These are phyloP conservation scores for Alcedo quadribrachys DNA, from an alignment of 2,797 vertebrate species.

Conservation along the genomic window DNA sequence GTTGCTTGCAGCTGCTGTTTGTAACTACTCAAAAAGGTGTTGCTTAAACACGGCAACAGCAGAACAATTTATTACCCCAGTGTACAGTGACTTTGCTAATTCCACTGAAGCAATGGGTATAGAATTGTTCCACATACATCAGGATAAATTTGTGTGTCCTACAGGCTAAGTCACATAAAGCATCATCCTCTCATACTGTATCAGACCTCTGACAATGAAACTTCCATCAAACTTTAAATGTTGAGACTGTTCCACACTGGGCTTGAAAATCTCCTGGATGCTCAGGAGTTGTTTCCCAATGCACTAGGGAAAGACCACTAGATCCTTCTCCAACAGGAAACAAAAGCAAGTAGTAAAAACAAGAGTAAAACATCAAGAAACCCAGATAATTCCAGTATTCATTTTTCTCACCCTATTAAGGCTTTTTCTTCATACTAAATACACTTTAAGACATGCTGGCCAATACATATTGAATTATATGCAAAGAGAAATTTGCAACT, in stretches of 20 bases:
- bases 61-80: neutral
- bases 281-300: neutral
- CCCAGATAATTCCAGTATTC: neutral
- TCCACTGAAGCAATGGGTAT: neutral
- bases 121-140: neutral
- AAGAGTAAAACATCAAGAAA: neutral
- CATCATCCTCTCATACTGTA: rapidly evolving
- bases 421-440: neutral
- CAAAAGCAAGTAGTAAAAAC: neutral
- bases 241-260: neutral
- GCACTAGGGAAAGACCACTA: neutral
- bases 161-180: neutral
- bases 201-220: neutral
- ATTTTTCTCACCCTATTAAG: neutral
- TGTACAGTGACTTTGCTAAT: neutral
- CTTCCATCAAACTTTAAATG: neutral
- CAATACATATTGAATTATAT: neutral
- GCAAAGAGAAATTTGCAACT: neutral
- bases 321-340: neutral
- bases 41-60: neutral
- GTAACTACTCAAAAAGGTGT: neutral
- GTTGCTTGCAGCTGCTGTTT: neutral
- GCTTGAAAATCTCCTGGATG: neutral
- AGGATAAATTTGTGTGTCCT: neutral
- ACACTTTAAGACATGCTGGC: neutral